phyloP scores from a whole-genome alignment of 1,140 invertebrate species.

The Drosophila ercepeae region DNA sequence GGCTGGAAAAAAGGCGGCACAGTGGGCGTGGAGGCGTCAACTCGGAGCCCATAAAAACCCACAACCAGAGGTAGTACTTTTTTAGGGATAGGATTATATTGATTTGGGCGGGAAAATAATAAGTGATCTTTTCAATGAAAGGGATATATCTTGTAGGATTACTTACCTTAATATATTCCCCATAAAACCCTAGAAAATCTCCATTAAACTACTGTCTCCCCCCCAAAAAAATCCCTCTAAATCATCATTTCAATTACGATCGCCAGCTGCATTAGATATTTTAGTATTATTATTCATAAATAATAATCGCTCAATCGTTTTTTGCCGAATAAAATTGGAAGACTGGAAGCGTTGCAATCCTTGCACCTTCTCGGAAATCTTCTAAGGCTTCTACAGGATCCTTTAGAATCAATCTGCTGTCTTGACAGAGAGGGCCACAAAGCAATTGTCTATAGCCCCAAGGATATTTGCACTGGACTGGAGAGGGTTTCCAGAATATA shows the following conservation, averaged over 20 bases:
- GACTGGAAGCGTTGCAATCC: constrained; percentile 70
- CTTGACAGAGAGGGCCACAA: not conserved
- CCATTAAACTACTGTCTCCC: constrained; percentile 30
- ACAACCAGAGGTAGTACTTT: constrained; percentile 4
- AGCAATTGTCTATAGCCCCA: constrained; percentile 62
- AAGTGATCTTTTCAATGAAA: not conserved
- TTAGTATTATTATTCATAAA: constrained; percentile 35
- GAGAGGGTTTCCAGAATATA: too few species aligned
- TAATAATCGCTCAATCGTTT: constrained; percentile 40
- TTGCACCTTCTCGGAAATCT: constrained; percentile 71
- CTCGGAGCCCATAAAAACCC: constrained; percentile 10
- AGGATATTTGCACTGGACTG: constrained; percentile 71
- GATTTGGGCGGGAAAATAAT: not conserved
- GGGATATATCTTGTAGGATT: too few species aligned
- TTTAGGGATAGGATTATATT: not conserved
- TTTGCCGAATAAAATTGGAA: constrained; percentile 18
- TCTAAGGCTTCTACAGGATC: not conserved
- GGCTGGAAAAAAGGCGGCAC: constrained; percentile 41
- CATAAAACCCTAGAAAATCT: not conserved
- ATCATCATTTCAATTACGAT: constrained; percentile 63
- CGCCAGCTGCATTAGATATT: constrained; percentile 63
- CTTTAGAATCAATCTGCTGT: too few species aligned
- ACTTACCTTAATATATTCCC: too few species aligned
- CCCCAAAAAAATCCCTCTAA: not conserved
- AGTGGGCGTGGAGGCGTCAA: constrained; percentile 60